phyloP scores from a whole-genome alignment of 2,113 vertebrate genomes.

The Centropus bengalensis region DNA sequence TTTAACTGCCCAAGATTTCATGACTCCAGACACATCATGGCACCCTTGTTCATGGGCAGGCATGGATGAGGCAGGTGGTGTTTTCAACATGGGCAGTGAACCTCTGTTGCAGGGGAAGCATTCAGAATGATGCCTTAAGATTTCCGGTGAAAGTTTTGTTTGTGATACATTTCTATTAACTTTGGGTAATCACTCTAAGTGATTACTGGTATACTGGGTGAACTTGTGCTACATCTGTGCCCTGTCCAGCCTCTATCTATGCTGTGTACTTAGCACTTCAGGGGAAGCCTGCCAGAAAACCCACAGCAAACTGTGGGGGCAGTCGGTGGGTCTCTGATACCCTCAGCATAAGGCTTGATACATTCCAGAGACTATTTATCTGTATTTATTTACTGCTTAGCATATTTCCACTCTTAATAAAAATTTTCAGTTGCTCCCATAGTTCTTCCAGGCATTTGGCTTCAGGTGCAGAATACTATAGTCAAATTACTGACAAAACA shows the following conservation, averaged over 20 bases:
- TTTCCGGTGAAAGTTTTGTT: not conserved
- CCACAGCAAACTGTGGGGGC: not conserved
- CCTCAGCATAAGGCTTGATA: not conserved
- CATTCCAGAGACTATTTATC: not conserved
- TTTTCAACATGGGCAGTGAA: not conserved
- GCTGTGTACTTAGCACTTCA: not conserved
- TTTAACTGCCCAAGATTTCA: not conserved
- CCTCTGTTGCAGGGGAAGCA: not conserved
- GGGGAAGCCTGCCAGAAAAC: not conserved
- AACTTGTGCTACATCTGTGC: not conserved
- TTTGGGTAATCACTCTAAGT: not conserved
- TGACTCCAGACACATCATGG: not conserved
- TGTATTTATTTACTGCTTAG: not conserved
- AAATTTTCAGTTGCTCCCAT: not conserved
- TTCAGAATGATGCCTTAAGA: not conserved
- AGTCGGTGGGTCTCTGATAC: not conserved
- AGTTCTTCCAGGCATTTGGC: not conserved
- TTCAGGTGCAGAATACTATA: not conserved
- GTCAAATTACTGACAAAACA: conserved; percentile 4
- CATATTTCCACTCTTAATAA: not conserved
- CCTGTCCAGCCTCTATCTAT: not conserved
- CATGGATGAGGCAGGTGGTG: not conserved
- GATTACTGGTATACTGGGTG: not conserved
- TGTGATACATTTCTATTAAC: not conserved
- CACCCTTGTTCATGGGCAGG: accelerated